Base-by-base conservation (phyloP, 2,797 vertebrate genomes). In the Setipinna tenuifilis region DNA sequence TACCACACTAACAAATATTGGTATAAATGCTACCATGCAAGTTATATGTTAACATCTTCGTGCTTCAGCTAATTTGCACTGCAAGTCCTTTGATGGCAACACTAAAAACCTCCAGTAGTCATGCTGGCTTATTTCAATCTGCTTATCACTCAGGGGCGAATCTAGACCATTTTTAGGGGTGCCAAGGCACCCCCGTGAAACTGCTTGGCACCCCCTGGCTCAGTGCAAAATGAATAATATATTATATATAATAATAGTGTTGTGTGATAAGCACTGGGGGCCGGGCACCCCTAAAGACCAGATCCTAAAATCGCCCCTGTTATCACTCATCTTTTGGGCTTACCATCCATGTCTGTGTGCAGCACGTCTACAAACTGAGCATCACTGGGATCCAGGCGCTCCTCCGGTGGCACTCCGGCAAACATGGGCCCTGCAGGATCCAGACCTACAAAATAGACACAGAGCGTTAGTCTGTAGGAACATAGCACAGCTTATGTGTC, bases 291-390 rank as follows among this genome's bases (percentile, higher is more conserved):
- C n/a, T n/a, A n/a, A n/a, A n/a, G n/a, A n/a, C n/a, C n/a, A n/a
- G n/a, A n/a, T n/a, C n/a, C n/a, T n/a, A n/a, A n/a, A n/a, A n/a
- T n/a, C n/a, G n/a, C n/a, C n/a, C n/a, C n/a, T n/a, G n/a, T 54
- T 54, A 54, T 54, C 50, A 54, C 50, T 54, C 2, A 54, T 54
- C 50, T 3, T 9, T 2, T 11, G 21, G 81, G 62, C 94, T 96
- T 96, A 99, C 98, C 97, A 92, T 97, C 92, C 90, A 88, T 93
- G 91, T 99, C 97, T 4, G 98, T 97, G 94, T 99, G 98, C 61
- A 99, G 96, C 0, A 99, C 96, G 86, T 99, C 98, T 83, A 99
- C 97, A 91, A 99, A 98, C 86, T 95, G 94, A 41, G 98, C 98
- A 86, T 99, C 98, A 0, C 92, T 94, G 0, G 93, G 94, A 93